Base-by-base conservation (phyloP, 1,140 invertebrate species). In the Campoletis sonorensis region DNA sequence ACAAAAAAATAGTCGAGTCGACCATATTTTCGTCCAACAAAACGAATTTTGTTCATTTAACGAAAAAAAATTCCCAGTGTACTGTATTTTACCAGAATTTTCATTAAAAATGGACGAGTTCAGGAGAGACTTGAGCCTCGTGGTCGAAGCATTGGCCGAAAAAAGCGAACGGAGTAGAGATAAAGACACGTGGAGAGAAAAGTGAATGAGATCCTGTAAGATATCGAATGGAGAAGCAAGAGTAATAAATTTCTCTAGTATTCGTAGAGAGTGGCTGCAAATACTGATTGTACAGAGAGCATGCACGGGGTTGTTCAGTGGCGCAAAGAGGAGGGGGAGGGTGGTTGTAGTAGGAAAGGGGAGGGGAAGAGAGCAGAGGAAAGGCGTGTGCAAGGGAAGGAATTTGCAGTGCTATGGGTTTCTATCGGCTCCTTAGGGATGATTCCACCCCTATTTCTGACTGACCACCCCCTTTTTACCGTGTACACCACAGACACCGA, bases 391-490 rank as follows among this genome's bases (percentile, higher is more conserved):
- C 58, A 75, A 40, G 68, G 85, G 84, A 81, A 88, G 87, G 87
- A 85, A 79, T 88, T 88, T 84, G 84, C 85, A 86, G 85, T 84
- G 84, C 87, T 85, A 87, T 85, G 85, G 86, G 83, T 84, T 84
- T 86, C 88, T 89, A 90, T 90, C 89, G 87, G 88, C 85, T 90
- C 87, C 89, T 89, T 89, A 88, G 89, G 89, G 88, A 90, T 90
- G 87, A 86, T 89, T 88, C 89, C 87, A 87, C 88, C 87, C 88
- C 89, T 89, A 89, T 88, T 90, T 87, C 88, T 86, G n/a, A 87
- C 81, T 85, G 84, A 84, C 86, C 88, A 85, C 67, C 67, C 80
- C 84, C 84, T 87, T 85, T 81, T 87, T 84, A 82, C 84, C 85
- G 77, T 86, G 81, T 87, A 89, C 85, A 72, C 76, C 71, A 45